Percentiles rank a stretch among this genome's conserved stretches.
Evolutionary conservation across 2,113 vertebrate species (phyloP).

Genomic region (Chloroceryle aenea): DNA sequence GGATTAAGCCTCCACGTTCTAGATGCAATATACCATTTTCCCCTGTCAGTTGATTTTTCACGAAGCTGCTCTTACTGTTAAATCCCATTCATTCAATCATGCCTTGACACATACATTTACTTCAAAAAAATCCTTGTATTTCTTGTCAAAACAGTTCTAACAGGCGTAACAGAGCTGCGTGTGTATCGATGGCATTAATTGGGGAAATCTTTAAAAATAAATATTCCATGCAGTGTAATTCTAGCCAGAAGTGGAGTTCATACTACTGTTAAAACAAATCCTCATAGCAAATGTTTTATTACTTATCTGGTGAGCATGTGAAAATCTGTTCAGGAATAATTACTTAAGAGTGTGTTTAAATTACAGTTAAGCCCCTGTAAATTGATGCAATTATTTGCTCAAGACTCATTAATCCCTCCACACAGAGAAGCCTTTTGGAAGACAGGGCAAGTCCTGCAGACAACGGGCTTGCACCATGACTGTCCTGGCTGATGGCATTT

Average conservation of each 20-base stretch:
- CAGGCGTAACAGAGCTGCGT: neutral
- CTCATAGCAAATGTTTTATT: neutral
- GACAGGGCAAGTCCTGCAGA: neutral
- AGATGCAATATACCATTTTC: neutral
- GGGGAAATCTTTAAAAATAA: constrained; percentile 4
- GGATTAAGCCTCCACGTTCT: neutral
- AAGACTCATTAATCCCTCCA: neutral
- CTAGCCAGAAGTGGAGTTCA: constrained; percentile 4
- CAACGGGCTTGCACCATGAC: neutral
- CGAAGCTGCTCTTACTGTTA: constrained; percentile 15
- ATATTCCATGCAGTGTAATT: constrained; percentile 11
- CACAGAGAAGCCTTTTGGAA: neutral
- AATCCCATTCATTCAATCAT: constrained; percentile 18
- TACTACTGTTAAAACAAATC: neutral
- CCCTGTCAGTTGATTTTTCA: neutral
- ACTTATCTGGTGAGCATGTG: fast-evolving
- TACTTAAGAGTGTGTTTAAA: constrained; percentile 2
- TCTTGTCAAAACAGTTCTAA: constrained; percentile 42
- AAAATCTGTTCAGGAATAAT: constrained; percentile 16
- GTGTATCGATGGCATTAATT: neutral
- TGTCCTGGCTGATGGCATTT: neutral
- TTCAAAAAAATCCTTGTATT: neutral
- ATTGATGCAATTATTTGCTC: constrained; percentile 3
- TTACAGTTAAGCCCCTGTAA: constrained; percentile 16
- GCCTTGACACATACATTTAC: constrained; percentile 8